Evolutionary conservation across 2,888 invertebrate genomes (phyloP).

Genomic region (Platycnemis pennipes): DNA sequence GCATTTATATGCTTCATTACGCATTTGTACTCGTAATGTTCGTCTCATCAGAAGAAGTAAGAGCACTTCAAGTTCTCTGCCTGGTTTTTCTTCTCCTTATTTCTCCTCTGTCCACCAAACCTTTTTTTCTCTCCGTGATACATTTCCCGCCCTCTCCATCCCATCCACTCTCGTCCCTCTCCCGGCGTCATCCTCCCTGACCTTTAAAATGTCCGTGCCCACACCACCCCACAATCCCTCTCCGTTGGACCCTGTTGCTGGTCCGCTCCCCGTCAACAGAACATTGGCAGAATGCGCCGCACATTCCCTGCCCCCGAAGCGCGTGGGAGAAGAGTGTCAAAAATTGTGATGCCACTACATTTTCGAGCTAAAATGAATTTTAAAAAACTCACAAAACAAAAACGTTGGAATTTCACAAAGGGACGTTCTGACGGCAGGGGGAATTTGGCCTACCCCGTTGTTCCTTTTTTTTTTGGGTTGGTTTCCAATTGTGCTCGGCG

Average conservation of each 20-base stretch:
- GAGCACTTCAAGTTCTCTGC: neutral
- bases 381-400: neutral
- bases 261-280: neutral
- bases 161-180: neutral
- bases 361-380: neutral
- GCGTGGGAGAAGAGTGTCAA: neutral
- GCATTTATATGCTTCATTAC: too few species aligned
- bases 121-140: too few species aligned
- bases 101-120: too few species aligned
- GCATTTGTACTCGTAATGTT: too few species aligned
- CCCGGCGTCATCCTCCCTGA: neutral
- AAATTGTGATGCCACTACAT: neutral
- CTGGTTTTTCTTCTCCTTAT: too few species aligned
- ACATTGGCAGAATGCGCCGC: neutral
- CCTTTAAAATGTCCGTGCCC: neutral
- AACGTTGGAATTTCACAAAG: neutral
- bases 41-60: too few species aligned
- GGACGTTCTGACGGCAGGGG: neutral
- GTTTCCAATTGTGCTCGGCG: neutral
- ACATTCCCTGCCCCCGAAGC: neutral
- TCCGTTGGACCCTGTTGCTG: neutral
- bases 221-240: neutral
- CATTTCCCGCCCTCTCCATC: too few species aligned
- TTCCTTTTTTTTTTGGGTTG: neutral
- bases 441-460: neutral